Percentiles rank a stretch among this genome's conserved stretches.
These are phyloP conservation scores for Meloe dianella DNA, from an alignment of 2,888 invertebrate species.

Conservation along the genomic window DNA sequence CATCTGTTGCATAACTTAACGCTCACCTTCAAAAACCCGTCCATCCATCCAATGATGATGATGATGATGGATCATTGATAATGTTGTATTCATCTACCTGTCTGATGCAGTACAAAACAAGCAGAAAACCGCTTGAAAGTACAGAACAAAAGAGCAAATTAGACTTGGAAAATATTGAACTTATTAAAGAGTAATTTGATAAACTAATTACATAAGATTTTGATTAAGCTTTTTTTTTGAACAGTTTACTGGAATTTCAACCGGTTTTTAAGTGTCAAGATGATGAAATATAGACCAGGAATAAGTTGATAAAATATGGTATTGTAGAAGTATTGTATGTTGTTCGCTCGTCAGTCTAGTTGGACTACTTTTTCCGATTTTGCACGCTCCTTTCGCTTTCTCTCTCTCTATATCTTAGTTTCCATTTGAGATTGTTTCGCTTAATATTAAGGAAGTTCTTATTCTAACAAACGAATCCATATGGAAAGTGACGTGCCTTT, in stretches of 20 bases:
- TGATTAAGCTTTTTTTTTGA: neutral
- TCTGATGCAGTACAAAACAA: conserved; percentile 7
- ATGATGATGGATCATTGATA: conserved; percentile 14
- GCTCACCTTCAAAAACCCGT: neutral
- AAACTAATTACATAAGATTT: neutral
- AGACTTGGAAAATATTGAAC: neutral
- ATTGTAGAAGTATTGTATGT: neutral
- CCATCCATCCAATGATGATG: neutral
- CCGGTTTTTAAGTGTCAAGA: conserved; percentile 12
- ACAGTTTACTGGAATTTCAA: neutral
- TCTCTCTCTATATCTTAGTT: neutral
- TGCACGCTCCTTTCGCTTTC: neutral
- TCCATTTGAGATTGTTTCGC: neutral
- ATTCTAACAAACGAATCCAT: conserved; percentile 25
- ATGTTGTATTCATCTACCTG: conserved; percentile 15
- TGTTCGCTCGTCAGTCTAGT: neutral
- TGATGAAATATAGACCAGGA: conserved; percentile 42
- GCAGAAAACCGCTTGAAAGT: neutral
- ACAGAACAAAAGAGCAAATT: neutral
- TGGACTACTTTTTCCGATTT: conserved; percentile 9
- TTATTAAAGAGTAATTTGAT: neutral
- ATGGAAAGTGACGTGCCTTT: conserved; percentile 34
- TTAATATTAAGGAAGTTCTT: neutral
- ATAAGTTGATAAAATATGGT: conserved; percentile 35
- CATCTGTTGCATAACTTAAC: conserved; percentile 44